A percentile compares a stretch with the other conserved stretches of the same genome.
Evolutionary conservation across 2,113 vertebrate genomes (phyloP).

Genomic region (Sturnira hondurensis): DNA sequence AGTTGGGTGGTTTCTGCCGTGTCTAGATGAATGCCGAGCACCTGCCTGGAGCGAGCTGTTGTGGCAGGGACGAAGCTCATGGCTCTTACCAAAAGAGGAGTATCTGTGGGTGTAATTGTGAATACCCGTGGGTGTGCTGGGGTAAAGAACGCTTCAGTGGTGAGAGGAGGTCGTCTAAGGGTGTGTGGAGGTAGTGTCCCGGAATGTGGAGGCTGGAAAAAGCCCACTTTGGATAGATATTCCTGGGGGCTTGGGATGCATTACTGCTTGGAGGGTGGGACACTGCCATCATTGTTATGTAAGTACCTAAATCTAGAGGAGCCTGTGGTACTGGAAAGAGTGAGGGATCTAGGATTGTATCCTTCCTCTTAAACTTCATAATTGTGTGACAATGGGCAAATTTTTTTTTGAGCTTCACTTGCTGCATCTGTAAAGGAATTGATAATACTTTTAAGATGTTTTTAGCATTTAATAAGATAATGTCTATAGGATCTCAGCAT

Average conservation of each 20-base stretch:
- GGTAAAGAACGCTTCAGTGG: neutral
- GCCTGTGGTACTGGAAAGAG: neutral
- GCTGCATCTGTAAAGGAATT: neutral
- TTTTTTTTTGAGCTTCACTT: neutral
- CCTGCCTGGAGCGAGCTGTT: slow-evolving; percentile 40
- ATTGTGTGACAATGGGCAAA: neutral
- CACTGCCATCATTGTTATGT: neutral
- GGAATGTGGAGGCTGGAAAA: neutral
- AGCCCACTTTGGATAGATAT: neutral
- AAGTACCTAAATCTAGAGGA: neutral
- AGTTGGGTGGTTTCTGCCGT: slow-evolving; percentile 39
- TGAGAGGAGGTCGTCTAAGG: neutral
- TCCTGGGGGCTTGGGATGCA: neutral
- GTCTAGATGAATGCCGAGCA: slow-evolving; percentile 47
- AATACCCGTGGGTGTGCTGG: neutral
- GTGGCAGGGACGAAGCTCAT: slow-evolving; percentile 7
- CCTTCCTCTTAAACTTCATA: neutral
- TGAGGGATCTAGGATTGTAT: neutral
- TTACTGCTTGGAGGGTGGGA: neutral
- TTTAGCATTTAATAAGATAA: slow-evolving; percentile 23
- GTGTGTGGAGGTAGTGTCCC: neutral
- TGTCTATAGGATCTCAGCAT: neutral
- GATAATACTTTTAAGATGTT: slow-evolving; percentile 7
- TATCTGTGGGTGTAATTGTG: neutral
- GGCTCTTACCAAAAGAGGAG: neutral